Base-by-base conservation (phyloP, 2,888 invertebrate genomes). In the Choristoneura rosaceana region DNA sequence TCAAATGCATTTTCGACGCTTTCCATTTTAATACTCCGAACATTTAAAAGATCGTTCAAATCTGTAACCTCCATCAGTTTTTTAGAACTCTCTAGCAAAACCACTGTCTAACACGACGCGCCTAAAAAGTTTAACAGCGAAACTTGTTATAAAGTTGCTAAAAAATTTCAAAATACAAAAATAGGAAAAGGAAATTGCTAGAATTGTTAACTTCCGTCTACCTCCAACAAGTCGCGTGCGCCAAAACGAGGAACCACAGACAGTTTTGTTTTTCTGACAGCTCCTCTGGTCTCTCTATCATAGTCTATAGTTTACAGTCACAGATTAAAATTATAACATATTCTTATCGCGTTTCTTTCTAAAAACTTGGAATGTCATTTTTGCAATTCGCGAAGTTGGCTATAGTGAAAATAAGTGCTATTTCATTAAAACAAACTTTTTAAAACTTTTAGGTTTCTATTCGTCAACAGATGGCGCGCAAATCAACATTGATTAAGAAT, bases 1-100 rank as follows among this genome's bases (percentile, higher is more conserved):
- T 86, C 88, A 77, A 89, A 93, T 45, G 74, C 81, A 75, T 81
- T 83, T 67, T 90, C 92, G 12, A 78, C 81, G 64, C 83, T 88
- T 83, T 94, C 94, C 92, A 94, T 92, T 87, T 94, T 94, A 74
- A 94, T 90, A 25, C 87, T 76, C 38, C 91, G 85, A 34, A 86
- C 92, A 82, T 88, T 92, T 67, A 94, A 78, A 65, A 94, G 82
- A 79, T 94, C 94, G 76, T 82, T 91, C 69, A 94, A 82, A 80
- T 94, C 94, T 1, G 91, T 80, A 71, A 92, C 92, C 77, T 94
- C 93, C 93, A 93, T 93, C 25, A n/a, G 69, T 76, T 81, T 58
- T 12, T 52, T 33, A 34, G 38, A 47, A 7, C 50, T 45, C 52
- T 63, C 17, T 3, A 8, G 15, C 12, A 25, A n/a, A 25, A 15